Evolutionary conservation across 2,888 invertebrate genomes (phyloP), one percentile per base, ranked within the genome.

Genomic region (Trissoscelio sp.): DNA sequence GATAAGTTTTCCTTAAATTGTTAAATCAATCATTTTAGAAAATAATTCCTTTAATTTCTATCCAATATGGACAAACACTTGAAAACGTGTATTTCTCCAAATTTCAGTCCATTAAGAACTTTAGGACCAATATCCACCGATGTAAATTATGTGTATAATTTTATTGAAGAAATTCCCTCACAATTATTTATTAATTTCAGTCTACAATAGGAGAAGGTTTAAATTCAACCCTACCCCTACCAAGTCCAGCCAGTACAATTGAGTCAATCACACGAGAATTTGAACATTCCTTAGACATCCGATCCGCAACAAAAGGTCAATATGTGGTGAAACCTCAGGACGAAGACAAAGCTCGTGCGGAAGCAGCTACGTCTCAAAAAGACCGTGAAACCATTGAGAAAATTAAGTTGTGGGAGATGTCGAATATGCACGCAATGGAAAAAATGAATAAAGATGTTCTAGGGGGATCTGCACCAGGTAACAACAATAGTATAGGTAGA

Each of bases 191-290:
- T 39, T 2, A 39, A 79, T 42, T 86, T 83, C 77, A 93, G 94
- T 92, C 93, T 11, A 88, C 90, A 20, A 83, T 86, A 42, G 83
- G 86, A 16, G 90, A 92, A 66, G 91, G 89, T 78, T 88, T 91
- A 3, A 86, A 91, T 81, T 92, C 91, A 77, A 92, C 92, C 72
- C 92, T 92, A 86, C 93, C 95, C 24, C 92, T 96, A 85, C 95
- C 95, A 66, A 96, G 95, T 89, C 96, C 96, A 16, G 95, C 95
- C 57, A 95, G 95, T 91, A 96, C 96, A 51, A 95, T 96, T 82
- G 96, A 96, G 90, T 95, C 95, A 0, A 92, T 96, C 79, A 95
- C 96, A 1, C 92, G 95, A 88, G 97, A 97, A 92, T 95, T 97
- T 87, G 97, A 97, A 90, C 95, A 96, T 91, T 96, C 96, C 22